These are phyloP conservation scores for Plotosus lineatus DNA, from an alignment of 2,113 vertebrate species.

Conservation along the genomic window DNA sequence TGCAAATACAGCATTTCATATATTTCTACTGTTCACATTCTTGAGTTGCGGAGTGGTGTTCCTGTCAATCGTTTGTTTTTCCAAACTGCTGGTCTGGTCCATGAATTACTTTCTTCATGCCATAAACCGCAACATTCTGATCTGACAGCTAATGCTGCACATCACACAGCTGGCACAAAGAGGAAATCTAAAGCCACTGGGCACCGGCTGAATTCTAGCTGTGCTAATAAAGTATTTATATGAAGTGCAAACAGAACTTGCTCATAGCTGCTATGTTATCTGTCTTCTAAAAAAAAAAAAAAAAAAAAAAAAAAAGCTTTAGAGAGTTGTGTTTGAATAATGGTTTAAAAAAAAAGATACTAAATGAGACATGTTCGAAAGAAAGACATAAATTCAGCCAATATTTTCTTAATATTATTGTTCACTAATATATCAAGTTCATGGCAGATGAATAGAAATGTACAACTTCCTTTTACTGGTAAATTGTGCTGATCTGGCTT, in stretches of 20 bases:
- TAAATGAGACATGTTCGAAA: slow-evolving; percentile 10
- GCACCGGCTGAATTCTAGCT: slow-evolving; percentile 41
- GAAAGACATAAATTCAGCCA: not conserved
- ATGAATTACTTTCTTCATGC: slow-evolving; percentile 27
- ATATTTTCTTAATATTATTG: not conserved
- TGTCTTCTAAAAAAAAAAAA: slow-evolving; percentile 24
- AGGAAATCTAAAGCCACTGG: slow-evolving; percentile 35
- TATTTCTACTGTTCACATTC: slow-evolving; percentile 70
- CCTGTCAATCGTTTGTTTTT: slow-evolving; percentile 58
- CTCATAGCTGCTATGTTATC: slow-evolving; percentile 33
- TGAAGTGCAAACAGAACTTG: slow-evolving; percentile 26
- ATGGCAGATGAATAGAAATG: not conserved
- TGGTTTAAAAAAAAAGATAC: slow-evolving; percentile 12
- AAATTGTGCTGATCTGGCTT: no score
- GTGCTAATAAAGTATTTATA: slow-evolving; percentile 38
- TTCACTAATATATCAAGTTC: not conserved
- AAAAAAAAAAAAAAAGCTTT: no score
- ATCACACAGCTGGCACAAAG: slow-evolving; percentile 24
- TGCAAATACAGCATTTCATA: slow-evolving; percentile 75
- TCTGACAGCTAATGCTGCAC: slow-evolving; percentile 41
- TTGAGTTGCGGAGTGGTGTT: slow-evolving; percentile 60
- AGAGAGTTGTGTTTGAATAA: slow-evolving; percentile 9
- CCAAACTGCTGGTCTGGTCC: slow-evolving; percentile 20
- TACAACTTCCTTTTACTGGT: not conserved
- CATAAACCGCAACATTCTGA: slow-evolving; percentile 35